Evolutionary conservation across 2,113 vertebrate genomes (phyloP).

Genomic region (Eulacestoma nigropectus): DNA sequence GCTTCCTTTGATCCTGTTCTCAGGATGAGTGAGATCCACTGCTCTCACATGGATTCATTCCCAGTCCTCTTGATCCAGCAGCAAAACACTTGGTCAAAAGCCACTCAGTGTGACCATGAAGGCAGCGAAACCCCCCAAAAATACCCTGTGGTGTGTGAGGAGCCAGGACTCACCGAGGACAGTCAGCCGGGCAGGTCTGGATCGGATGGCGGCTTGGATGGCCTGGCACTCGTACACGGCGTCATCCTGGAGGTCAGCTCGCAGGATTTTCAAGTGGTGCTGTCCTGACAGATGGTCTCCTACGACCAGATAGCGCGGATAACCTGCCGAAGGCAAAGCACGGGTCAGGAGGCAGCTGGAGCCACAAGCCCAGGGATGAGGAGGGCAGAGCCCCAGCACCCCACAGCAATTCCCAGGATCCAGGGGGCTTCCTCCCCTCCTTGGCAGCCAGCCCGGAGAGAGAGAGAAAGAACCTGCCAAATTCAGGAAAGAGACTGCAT

Average conservation of each 20-base stretch:
- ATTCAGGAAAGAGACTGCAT: fast-evolving
- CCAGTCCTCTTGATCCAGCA: background rate
- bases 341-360: background rate
- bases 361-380: fast-evolving
- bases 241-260: conserved; percentile 91
- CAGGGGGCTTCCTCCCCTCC: background rate
- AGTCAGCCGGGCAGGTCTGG: conserved; percentile 89
- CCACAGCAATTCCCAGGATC: background rate
- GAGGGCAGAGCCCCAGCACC: background rate
- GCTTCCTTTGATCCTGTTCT: background rate
- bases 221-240: conserved; percentile 96
- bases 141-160: fast-evolving
- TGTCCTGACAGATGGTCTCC: conserved; percentile 92
- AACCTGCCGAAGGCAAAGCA: conserved; percentile 74
- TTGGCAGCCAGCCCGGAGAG: background rate
- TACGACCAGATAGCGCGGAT: conserved; percentile 93
- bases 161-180: conserved; percentile 83
- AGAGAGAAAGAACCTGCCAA: background rate
- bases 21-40: background rate
- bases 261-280: conserved; percentile 91
- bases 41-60: background rate
- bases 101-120: fast-evolving
- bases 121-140: background rate
- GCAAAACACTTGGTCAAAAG: background rate
- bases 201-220: conserved; percentile 93